Percentiles rank a stretch among this genome's conserved stretches.
Conservation (phyloP, 2,888 invertebrate species). For the Zootermopsis nevadensis region DNA sequence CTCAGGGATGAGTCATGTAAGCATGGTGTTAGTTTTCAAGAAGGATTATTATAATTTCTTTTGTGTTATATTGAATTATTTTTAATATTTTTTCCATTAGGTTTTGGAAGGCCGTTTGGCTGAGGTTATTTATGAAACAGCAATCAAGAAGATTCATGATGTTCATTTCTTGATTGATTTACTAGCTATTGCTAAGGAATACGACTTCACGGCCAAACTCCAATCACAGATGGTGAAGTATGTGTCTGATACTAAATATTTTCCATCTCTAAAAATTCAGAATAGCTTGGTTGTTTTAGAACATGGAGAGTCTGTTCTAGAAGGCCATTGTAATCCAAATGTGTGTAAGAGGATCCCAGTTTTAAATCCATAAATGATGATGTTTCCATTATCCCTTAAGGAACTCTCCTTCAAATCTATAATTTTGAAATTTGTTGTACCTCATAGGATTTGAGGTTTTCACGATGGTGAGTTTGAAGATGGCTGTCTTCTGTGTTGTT, state of each 20-base stretch:
- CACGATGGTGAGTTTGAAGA: too few relatives aligned
- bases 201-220: slow-evolving; percentile 70
- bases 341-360: too few relatives aligned
- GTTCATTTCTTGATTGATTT: slow-evolving; percentile 71
- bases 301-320: too few relatives aligned
- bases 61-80: background rate
- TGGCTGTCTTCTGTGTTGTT: too few relatives aligned
- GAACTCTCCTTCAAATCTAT: too few relatives aligned
- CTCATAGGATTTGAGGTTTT: too few relatives aligned
- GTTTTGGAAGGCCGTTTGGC: slow-evolving; percentile 64
- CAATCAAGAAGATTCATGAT: slow-evolving; percentile 68
- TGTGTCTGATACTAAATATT: slow-evolving; percentile 13
- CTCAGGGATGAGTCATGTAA: too few relatives aligned
- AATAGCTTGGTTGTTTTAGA: background rate
- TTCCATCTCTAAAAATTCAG: background rate
- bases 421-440: too few relatives aligned
- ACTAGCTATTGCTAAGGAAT: slow-evolving; percentile 69
- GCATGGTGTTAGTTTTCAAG: too few relatives aligned
- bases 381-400: too few relatives aligned
- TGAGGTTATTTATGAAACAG: slow-evolving; percentile 72
- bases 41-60: background rate
- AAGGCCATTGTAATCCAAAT: too few relatives aligned
- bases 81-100: background rate
- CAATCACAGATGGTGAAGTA: slow-evolving; percentile 62
- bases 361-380: too few relatives aligned